Evolutionary conservation across 2,888 invertebrate genomes (phyloP).

Genomic region (Erebia epiphron): DNA sequence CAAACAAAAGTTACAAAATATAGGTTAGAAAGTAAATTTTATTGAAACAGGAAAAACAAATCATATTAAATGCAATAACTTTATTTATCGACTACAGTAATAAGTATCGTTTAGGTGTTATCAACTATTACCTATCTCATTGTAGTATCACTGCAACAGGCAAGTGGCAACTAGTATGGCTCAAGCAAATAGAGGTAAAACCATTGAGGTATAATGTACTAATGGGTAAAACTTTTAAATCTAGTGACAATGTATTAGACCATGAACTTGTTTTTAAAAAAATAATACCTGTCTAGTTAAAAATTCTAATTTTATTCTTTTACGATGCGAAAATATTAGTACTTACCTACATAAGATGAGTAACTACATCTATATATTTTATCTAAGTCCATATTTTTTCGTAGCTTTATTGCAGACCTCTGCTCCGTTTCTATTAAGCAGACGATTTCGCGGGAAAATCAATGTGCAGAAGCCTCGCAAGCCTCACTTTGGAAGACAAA

Average conservation of each 20-base stretch:
- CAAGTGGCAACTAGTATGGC: conserved; percentile 12
- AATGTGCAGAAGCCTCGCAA: conserved; percentile 89
- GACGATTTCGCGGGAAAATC: conserved; percentile 88
- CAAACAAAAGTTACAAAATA: too few species aligned
- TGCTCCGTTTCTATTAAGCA: conserved; percentile 77
- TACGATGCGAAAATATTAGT: background rate
- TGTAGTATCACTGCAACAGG: too few species aligned
- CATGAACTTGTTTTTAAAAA: too few species aligned
- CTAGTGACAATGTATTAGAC: background rate
- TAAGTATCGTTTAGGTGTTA: background rate
- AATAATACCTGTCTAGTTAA: too few species aligned
- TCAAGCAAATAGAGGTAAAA: conserved; percentile 21
- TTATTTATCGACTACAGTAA: background rate
- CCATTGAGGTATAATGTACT: too few species aligned
- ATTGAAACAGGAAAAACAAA: background rate
- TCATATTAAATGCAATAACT: background rate
- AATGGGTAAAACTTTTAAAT: too few species aligned
- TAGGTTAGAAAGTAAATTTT: too few species aligned
- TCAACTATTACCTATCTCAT: background rate
- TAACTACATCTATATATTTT: too few species aligned
- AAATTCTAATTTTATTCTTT: background rate
- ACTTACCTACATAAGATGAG: too few species aligned
- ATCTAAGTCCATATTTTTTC: too few species aligned
- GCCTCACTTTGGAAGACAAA: conserved; percentile 87
- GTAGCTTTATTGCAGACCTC: conserved; percentile 71